Evolutionary conservation across 2,113 vertebrate species (phyloP).

Genomic region (Melanocharis versteri): DNA sequence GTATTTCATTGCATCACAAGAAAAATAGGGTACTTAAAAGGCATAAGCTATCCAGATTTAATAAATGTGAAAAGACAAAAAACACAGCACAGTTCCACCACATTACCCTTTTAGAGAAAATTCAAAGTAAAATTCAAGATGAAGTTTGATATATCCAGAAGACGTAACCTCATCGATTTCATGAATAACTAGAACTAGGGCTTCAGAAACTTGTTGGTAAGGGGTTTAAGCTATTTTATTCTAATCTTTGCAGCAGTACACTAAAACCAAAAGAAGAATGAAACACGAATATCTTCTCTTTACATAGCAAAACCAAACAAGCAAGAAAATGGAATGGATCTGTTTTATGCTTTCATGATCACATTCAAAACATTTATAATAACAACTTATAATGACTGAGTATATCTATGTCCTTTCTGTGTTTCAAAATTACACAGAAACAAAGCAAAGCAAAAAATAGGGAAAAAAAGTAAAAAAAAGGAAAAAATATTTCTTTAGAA

Average conservation of each 20-base stretch:
- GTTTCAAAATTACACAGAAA: background rate
- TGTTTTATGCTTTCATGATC: background rate
- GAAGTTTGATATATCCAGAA: background rate
- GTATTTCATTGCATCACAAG: background rate
- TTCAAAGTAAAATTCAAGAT: background rate
- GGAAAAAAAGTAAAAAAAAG: background rate
- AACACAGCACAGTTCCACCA: background rate
- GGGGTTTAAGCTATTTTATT: background rate
- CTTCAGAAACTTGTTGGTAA: background rate
- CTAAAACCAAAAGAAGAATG: background rate
- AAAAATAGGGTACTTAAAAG: background rate
- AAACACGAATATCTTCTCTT: background rate
- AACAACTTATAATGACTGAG: background rate
- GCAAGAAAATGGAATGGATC: background rate
- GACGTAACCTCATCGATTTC: background rate
- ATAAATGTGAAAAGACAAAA: background rate
- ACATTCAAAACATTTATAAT: background rate
- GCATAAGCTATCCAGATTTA: background rate
- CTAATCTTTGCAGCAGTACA: background rate
- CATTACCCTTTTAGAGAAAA: background rate
- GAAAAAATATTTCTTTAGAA: background rate
- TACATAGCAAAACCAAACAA: background rate
- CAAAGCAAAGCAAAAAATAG: rapidly evolving
- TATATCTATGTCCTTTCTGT: background rate
- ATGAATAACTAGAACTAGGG: background rate